Evolutionary conservation across 1,140 invertebrate species (phyloP), one percentile per base, ranked within the genome.

Genomic region (Notospermus geniculatus): DNA sequence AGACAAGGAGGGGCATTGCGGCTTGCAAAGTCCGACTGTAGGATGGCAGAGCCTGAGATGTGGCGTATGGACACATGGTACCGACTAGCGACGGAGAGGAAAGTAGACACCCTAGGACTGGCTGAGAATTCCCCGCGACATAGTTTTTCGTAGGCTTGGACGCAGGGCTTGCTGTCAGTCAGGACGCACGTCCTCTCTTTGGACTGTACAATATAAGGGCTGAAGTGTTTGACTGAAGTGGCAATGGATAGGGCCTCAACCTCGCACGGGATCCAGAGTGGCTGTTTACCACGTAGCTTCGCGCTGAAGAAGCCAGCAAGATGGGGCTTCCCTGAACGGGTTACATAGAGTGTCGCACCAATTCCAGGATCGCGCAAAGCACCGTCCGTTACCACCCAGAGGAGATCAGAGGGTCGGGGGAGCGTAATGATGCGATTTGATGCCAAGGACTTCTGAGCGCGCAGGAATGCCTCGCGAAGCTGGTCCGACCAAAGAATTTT

Each of bases 1-100:
- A n/a, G n/a, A n/a, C n/a, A n/a, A n/a, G n/a, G n/a, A n/a, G n/a
- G n/a, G n/a, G n/a, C n/a, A n/a, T n/a, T n/a, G n/a, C n/a, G n/a
- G 32, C 65, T 70, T 1, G 65, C 59, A 60, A 67, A 67, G 43
- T 66, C 64, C 7, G 53, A 53, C 15, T 54, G 62, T 15, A 66
- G 28, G 25, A 63, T 63, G n/a, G 52, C 62, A 1, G 61, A 50
- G n/a, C 41, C 66, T 2, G 55, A 43, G 2, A 65, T 52, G 43
- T 67, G 66, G 13, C 23, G n/a, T 1, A 64, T 25, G 13, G 30
- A 46, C 17, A 53, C 52, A 2, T 57, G 55, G 32, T 23, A 57
- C 13, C 30, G 27, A 36, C 55, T 32, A 1, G 25, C 55, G 1
- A 32, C 39, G 4, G 28, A 36, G 1, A n/a, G n/a, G n/a, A n/a